Evolutionary conservation across 2,113 vertebrate species (phyloP).

Genomic region (Ranitomeya imitator): DNA sequence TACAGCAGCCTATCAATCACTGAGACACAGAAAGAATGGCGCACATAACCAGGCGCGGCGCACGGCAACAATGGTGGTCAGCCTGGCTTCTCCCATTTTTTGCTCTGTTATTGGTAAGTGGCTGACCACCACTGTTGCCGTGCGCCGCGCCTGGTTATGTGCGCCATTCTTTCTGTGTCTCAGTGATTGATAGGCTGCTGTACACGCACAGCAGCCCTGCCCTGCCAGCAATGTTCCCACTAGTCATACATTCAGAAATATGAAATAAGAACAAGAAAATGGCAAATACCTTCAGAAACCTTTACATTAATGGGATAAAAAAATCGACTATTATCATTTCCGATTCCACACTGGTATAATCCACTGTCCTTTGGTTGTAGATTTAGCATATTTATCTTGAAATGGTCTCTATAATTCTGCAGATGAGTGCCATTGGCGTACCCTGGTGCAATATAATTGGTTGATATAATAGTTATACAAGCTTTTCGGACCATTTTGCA

Average conservation of each 20-base stretch:
- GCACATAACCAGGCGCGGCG: too few relatives aligned
- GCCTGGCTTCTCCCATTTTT: too few relatives aligned
- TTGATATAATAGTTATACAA: constrained; percentile 70
- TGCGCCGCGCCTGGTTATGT: too few relatives aligned
- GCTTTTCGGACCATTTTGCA: constrained; percentile 27
- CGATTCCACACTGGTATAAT: constrained; percentile 71
- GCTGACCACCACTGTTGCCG: too few relatives aligned
- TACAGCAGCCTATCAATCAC: too few relatives aligned
- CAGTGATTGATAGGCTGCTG: too few relatives aligned
- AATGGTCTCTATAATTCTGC: constrained; percentile 56
- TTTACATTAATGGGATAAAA: constrained; percentile 63
- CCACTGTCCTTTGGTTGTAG: constrained; percentile 61
- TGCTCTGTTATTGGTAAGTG: too few relatives aligned
- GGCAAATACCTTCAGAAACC: constrained; percentile 62
- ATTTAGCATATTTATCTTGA: constrained; percentile 61
- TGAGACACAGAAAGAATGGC: too few relatives aligned
- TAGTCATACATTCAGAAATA: neutral
- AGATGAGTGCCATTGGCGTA: constrained; percentile 62
- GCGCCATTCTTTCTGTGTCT: too few relatives aligned
- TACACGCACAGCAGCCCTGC: too few relatives aligned
- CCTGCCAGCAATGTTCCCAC: too few relatives aligned
- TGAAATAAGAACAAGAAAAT: neutral
- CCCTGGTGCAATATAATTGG: neutral
- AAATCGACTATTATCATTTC: constrained; percentile 58
- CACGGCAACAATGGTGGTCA: too few relatives aligned